A percentile compares a stretch with the other conserved stretches of the same genome.
phyloP scores from a whole-genome alignment of 2,888 invertebrate species.

The Gnatocerus cornutus region DNA sequence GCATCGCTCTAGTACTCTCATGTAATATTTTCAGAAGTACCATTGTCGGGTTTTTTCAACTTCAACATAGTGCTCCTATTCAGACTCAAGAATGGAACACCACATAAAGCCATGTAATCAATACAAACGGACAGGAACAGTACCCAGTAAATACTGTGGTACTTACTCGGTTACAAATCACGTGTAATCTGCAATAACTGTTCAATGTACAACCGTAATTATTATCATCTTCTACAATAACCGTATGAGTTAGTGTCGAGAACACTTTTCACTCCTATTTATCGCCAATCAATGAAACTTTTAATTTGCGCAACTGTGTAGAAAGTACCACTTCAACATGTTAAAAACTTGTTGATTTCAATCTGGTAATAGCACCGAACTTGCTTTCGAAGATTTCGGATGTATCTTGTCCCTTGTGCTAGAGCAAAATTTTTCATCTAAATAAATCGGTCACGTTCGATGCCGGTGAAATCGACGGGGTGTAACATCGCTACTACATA shows the following conservation, averaged over 20 bases:
- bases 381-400: not conserved
- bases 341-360: slow-evolving; percentile 2
- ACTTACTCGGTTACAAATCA: slow-evolving; percentile 14
- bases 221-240: slow-evolving; percentile 19
- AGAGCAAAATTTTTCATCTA: slow-evolving; percentile 16
- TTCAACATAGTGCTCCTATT: not conserved
- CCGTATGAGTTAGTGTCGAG: slow-evolving; percentile 5
- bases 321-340: slow-evolving; percentile 4
- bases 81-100: slow-evolving; percentile 1
- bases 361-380: not conserved
- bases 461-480: slow-evolving; percentile 31
- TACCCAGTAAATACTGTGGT: slow-evolving; percentile 1
- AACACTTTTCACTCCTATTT: slow-evolving; percentile 16
- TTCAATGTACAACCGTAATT: slow-evolving; percentile 15
- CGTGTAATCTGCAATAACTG: slow-evolving; percentile 22
- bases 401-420: slow-evolving; percentile 3
- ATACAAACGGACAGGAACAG: slow-evolving; percentile 1
- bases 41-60: not conserved
- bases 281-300: slow-evolving; percentile 12
- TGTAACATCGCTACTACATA: slow-evolving; percentile 32
- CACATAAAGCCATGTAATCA: not conserved
- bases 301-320: slow-evolving; percentile 2
- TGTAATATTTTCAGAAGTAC: not conserved
- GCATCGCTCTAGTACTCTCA: not conserved
- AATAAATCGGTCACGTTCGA: slow-evolving; percentile 24